Percentiles rank a stretch among this genome's conserved stretches.
Evolutionary conservation across 2,888 invertebrate species (phyloP).

Genomic region (Fragum whitleyi): DNA sequence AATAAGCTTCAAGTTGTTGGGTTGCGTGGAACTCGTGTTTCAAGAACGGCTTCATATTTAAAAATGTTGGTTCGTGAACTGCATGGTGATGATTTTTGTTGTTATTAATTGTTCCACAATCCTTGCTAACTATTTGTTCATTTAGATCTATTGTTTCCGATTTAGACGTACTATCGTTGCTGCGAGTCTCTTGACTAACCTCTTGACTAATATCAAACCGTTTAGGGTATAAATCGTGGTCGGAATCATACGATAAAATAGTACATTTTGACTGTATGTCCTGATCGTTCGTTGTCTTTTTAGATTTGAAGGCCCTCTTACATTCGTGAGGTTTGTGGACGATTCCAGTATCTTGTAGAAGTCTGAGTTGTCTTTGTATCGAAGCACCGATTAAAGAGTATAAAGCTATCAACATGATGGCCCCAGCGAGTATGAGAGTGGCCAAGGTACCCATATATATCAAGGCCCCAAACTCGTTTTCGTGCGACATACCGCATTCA

Average conservation of each 20-base stretch:
- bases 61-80: too few relatives aligned
- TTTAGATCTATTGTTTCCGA: too few relatives aligned
- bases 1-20: not conserved
- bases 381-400: slow-evolving; percentile 2
- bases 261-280: too few relatives aligned
- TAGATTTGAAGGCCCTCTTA: not conserved
- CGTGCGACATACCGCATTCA: not conserved
- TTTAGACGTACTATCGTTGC: too few relatives aligned
- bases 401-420: slow-evolving; percentile 1
- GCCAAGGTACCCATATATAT: not conserved
- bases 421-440: not conserved
- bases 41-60: too few relatives aligned
- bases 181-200: too few relatives aligned
- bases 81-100: too few relatives aligned
- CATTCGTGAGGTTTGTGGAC: not conserved
- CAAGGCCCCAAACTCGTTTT: not conserved
- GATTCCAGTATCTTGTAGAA: not conserved
- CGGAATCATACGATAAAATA: too few relatives aligned
- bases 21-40: not conserved
- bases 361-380: not conserved
- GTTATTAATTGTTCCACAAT: too few relatives aligned
- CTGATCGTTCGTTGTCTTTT: not conserved
- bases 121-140: too few relatives aligned
- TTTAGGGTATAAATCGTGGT: too few relatives aligned
- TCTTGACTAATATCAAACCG: too few relatives aligned